Base-by-base conservation (phyloP, 2,888 invertebrate species). In the Polietes domitor region DNA sequence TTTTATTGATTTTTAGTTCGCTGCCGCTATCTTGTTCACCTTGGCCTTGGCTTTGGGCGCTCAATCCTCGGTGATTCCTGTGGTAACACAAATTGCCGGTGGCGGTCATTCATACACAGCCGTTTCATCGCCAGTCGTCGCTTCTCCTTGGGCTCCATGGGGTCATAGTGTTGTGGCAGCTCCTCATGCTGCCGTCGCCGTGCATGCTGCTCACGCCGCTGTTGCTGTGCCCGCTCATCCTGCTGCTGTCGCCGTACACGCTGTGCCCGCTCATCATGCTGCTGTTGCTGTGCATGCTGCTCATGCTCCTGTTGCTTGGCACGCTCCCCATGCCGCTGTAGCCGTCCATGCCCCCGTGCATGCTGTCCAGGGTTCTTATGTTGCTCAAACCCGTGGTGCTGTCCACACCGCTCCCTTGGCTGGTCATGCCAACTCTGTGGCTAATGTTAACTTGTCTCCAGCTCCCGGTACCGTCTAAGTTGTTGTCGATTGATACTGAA, bases 21-120 rank as follows among this genome's bases (percentile, higher is more conserved):
- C 88, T 85, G 80, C 86, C 72, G 86, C 87, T 47, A 82, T 87
- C 80, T 86, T 91, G 85, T 87, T 90, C 85, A 88, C 89, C 82
- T 88, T 92, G 88, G 91, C 90, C 82, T 89, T 92, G 55, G 89
- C 89, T 86, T 86, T 90, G 88, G 89, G 90, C 80, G 89, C 88
- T 21, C 89, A 92, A 86, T 88, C 90, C 10, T 90, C 91, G 3
- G 82, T 90, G 77, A 86, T 90, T 78, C 89, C 90, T 21, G 88
- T 85, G 21, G 53, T 80, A n/a, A 85, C 85, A 58, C 73, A 87
- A 82, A 58, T 87, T 21, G 86, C 87, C 32, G 87, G 87, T n/a
- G 75, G 82, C 19, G 90, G 90, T 73, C 87, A 90, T 15, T 89
- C 89, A 17, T 91, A 88, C 53, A 91, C 91, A 17, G 90, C 90